Evolutionary conservation across 2,888 invertebrate species (phyloP), one percentile per base, ranked within the genome.

Genomic region (Zygaena filipendulae): DNA sequence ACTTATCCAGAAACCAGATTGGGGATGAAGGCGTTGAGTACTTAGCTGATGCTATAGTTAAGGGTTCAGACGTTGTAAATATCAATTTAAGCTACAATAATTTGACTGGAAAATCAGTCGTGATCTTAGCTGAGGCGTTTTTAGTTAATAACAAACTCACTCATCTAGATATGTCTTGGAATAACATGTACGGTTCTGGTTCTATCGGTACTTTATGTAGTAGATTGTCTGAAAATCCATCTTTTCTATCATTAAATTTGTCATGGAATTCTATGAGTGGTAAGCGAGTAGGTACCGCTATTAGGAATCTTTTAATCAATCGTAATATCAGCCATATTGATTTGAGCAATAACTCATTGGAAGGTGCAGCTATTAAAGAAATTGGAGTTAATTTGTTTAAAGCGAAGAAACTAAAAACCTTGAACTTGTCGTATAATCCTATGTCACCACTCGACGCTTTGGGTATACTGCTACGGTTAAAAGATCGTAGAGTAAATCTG

Each of bases 341-440:
- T 33, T 24, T 56, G 7, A 45, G 43, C 23, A 54, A 52, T 29
- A 59, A 59, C 28, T 48, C 34, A 22, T 25, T 57, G 2, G 25
- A 32, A 11, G 41, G 38, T 1, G 32, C 31, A 5, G 45, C 49
- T 14, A 38, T 54, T 3, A 42, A 21, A 10, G 29, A 33, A 2
- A 49, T 63, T 8, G 41, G 30, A 2, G 19, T 10, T 2, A 43
- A 36, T 32, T 33, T 64, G 21, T 3, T 14, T 0, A 40, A 34
- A 3, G 48, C 50, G 2, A 41, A 37, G n/a, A 43, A 40, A 10
- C 32, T 66, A 1, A 23, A 30, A 2, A 51, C 49, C 2, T 33
- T 66, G 26, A 44, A 66, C 31, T 27, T 68, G 8, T 68, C 68
- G 1, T 42, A 35, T 29, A 68, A 68, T 33, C 57, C 58, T 3